Conservation (phyloP, 1,140 invertebrate species). For the Antheraea mylitta region DNA sequence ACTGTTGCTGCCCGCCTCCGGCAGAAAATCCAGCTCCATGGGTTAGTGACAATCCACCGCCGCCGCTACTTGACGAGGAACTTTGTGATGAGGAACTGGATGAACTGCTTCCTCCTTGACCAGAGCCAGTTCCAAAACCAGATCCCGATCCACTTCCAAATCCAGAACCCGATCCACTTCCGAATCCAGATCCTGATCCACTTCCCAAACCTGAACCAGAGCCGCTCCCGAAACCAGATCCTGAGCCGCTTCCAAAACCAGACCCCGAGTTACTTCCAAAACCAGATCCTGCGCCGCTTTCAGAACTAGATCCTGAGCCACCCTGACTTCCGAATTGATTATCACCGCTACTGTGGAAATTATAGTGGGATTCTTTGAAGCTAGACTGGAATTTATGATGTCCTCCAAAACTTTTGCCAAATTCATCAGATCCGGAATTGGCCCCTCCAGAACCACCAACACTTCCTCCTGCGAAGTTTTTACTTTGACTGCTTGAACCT, state of each 20-base stretch:
- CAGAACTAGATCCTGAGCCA: neutral
- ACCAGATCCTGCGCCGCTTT: neutral
- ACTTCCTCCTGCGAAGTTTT: too few species aligned
- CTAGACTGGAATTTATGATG: conserved; percentile 5
- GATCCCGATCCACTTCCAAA: conserved; percentile 11
- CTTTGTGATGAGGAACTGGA: too few species aligned
- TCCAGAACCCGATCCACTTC: conserved; percentile 4
- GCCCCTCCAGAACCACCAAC: neutral
- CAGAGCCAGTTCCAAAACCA: conserved; percentile 7
- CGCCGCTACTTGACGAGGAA: neutral
- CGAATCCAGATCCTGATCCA: conserved; percentile 18
- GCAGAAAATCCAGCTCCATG: conserved; percentile 1
- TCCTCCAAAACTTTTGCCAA: neutral
- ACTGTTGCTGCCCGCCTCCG: neutral
- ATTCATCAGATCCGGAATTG: conserved; percentile 8
- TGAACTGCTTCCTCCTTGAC: neutral
- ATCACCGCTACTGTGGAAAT: conserved; percentile 18
- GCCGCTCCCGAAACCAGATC: conserved; percentile 1
- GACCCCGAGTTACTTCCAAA: neutral
- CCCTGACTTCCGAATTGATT: conserved; percentile 6
- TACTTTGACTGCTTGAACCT: neutral
- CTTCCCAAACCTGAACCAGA: conserved; percentile 9
- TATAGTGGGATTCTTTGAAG: conserved; percentile 30
- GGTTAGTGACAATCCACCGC: neutral
- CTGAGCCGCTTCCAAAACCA: neutral